These are phyloP conservation scores for Eustalomyia histrio DNA, from an alignment of 2,888 invertebrate species.

Conservation along the genomic window DNA sequence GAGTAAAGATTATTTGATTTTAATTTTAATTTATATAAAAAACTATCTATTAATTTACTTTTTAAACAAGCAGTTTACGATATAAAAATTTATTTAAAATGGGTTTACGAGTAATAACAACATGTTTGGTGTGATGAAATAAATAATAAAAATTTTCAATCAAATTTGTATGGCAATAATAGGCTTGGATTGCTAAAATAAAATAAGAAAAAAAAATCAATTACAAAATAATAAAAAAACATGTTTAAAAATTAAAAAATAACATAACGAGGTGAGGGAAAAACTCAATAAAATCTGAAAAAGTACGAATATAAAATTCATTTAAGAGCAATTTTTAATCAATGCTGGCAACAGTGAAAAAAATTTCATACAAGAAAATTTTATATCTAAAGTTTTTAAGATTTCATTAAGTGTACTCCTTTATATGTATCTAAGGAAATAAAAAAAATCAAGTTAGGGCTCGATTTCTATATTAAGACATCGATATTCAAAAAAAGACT, in stretches of 20 bases:
- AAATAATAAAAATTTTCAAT: slow-evolving; percentile 6
- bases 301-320: no score
- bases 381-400: no score
- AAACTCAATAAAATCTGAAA: no score
- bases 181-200: slow-evolving; percentile 42
- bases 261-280: no score
- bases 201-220: slow-evolving; percentile 11
- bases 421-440: no score
- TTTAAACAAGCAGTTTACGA: slow-evolving; percentile 63
- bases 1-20: slow-evolving; percentile 70
- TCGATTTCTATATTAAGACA: no score
- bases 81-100: slow-evolving; percentile 4
- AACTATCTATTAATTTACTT: slow-evolving; percentile 42
- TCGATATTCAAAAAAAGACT: no score
- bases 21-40: slow-evolving; percentile 36
- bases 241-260: background rate
- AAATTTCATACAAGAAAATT: no score
- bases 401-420: no score
- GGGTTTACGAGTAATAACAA: background rate
- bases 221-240: background rate
- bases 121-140: background rate
- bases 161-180: slow-evolving; percentile 45
- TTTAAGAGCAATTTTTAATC: no score
- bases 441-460: no score
- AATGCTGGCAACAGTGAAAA: no score